Evolutionary conservation across 2,888 invertebrate species (phyloP), one percentile per base, ranked within the genome.

Genomic region (Plagodis dolabraria): DNA sequence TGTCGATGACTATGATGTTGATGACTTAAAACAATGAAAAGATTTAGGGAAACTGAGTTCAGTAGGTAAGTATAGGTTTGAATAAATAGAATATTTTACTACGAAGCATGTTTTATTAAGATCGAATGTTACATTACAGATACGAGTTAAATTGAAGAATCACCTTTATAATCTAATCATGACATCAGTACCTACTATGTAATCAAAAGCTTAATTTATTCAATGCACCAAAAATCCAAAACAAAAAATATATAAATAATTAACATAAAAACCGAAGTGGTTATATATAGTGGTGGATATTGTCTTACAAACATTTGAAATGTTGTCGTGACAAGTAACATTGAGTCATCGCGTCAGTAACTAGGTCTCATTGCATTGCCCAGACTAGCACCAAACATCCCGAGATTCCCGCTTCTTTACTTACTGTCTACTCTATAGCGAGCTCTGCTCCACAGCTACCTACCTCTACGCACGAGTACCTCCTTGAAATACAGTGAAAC

Each of bases 321-420:
- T 7, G 11, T 2, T 2, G 22, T 38, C 33, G 22, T 22, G 22
- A 22, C 4, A 22, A 2, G 22, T 22, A 22, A 22, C 1, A 22
- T 22, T 8, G 0, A 36, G 2, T 36, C 7, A 9, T 11, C 42
- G 6, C 53, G 47, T 2, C 22, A 22, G 22, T 42, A 43, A 34
- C 54, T 49, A 47, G 36, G 45, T 49, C 44, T 45, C 55, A 40
- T 10, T 51, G 35, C 11, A 47, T 42, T 35, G 47, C 33, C 35
- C 46, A 11, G 51, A 51, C 47, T 47, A 51, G 51, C 46, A 51
- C 46, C 57, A 56, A 50, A 49, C 33, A 38, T 22, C 40, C 34
- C 12, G 42, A 47, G 47, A 47, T 51, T 57, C 51, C 57, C 56
- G 56, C 40, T 49, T 56, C 45, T 50, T 49, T 12, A 44, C 0